phyloP scores from a whole-genome alignment of 1,140 invertebrate genomes.

The Temnothorax longispinosus region DNA sequence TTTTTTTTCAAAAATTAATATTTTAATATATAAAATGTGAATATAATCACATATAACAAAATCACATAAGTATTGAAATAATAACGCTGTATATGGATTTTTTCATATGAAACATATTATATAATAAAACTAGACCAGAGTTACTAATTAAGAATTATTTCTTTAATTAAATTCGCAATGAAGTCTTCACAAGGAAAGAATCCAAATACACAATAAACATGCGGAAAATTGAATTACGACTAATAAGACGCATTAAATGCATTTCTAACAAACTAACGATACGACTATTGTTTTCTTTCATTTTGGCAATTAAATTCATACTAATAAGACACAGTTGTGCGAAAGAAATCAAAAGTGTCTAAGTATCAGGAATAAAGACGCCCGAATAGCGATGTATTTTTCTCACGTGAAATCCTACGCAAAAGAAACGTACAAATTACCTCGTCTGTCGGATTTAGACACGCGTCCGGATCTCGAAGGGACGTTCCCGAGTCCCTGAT shows the following conservation, averaged over 20 bases:
- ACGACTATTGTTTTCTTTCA: neutral
- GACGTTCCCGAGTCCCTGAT: neutral
- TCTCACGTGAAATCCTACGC: neutral
- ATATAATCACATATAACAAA: too few relatives aligned
- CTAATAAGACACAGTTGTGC: neutral
- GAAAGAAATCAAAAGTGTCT: neutral
- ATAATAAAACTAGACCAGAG: neutral
- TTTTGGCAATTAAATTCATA: neutral
- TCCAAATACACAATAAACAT: neutral
- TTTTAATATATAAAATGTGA: neutral
- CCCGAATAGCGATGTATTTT: neutral
- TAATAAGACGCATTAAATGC: neutral
- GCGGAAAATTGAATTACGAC: neutral
- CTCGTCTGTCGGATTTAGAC: constrained; percentile 7
- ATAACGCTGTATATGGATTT: neutral
- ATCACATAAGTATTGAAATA: neutral
- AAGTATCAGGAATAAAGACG: neutral
- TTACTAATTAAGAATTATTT: neutral
- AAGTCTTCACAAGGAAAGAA: neutral
- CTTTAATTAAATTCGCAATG: neutral
- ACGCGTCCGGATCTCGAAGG: neutral
- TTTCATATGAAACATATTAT: neutral
- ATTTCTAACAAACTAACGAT: neutral
- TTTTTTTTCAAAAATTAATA: neutral
- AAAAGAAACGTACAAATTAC: constrained; percentile 21